Base-by-base conservation (phyloP, 2,888 invertebrate genomes). In the Hylaea fasciaria region DNA sequence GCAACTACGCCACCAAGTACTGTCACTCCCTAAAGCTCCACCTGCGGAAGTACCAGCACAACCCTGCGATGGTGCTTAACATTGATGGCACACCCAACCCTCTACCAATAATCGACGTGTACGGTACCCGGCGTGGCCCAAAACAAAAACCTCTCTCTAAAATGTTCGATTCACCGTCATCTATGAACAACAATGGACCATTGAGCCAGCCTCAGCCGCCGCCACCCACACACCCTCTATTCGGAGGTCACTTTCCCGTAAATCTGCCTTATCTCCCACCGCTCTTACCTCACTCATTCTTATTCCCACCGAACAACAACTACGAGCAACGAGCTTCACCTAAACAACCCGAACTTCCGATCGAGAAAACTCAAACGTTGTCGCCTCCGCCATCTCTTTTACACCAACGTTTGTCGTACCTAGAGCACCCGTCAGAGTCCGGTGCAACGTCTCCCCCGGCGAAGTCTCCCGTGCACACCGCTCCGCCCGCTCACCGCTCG, bases 1-100 rank as follows among this genome's bases (percentile, higher is more conserved):
- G 99, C 85, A 95, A 95, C 57, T 99, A 99, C 82, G 98, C 97
- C 8, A 98, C 99, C 17, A 99, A 99, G 82, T 99, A 99, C 83
- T 98, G 98, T 77, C 99, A 99, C 89, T 98, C 98, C 14, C 92
- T 99, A 50, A 99, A 99, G 87, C 93, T 98, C 22, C 99, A 99
- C 85, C 91, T 99, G 43, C 94, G 98, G 41, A 99, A 98, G 83
- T 98, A 98, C 81, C 93, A 94, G 28, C 99, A 99, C 84, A 95
- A 95, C 66, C 98, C 98, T 0, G 98, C 96, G 0, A 95, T 97
- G 93, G 98, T 98, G 0, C 91, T 98, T 12, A 97, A 98, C 75
- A 94, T 96, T 14, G 98, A 98, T 73, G 98, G 98, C 0, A 95
- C 97, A 0, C 97, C 97, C 0, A 98, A 98, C 85, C 97, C 97